Evolutionary conservation across 2,113 vertebrate species (phyloP), one percentile per base, ranked within the genome.

Genomic region (Erythrolamprus reginae): DNA sequence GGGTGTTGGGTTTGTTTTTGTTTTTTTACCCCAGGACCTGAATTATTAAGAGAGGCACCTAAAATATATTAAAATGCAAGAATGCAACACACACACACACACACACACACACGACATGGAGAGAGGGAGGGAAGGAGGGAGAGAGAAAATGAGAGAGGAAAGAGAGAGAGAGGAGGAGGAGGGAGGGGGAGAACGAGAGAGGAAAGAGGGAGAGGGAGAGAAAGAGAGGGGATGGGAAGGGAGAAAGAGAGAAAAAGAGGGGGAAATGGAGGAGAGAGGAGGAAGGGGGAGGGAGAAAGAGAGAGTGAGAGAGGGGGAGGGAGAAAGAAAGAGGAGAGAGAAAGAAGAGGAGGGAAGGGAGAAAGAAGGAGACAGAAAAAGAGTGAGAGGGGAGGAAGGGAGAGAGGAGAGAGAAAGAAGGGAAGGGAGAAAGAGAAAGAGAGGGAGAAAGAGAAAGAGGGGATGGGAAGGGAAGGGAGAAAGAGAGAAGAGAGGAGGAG

Each of bases 1-100:
- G 3, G 23, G 10, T 45, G 45, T 12, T 26, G n/a, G n/a, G n/a
- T n/a, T n/a, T n/a, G n/a, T n/a, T n/a, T n/a, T n/a, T n/a, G 4
- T 10, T 61, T 61, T 12, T 61, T n/a, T 65, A 2, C 1, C 94
- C 95, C 94, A 92, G 91, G 93, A 96, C 94, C 93, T 50, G 92
- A 93, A 89, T 93, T 96, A 97, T 95, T 95, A 96, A 97, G 95
- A 97, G 95, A 95, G 89, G 95, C 95, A 92, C n/a, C 92, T 95
- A 86, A 93, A 93, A 89, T 89, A 94, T 58, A 9, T 70, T 38
- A 38, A 70, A 70, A 70, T 19, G 17, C 70, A 42, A 2, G 17
- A 15, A 38, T 77, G 70, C 15, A 77, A 77, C 33, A 38, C 15
- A 70, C 15, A 94, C 5, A 23, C 19, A n/a, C n/a, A n/a, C n/a